Conservation (phyloP, 2,797 vertebrate species). For the Acanthurus tractus region DNA sequence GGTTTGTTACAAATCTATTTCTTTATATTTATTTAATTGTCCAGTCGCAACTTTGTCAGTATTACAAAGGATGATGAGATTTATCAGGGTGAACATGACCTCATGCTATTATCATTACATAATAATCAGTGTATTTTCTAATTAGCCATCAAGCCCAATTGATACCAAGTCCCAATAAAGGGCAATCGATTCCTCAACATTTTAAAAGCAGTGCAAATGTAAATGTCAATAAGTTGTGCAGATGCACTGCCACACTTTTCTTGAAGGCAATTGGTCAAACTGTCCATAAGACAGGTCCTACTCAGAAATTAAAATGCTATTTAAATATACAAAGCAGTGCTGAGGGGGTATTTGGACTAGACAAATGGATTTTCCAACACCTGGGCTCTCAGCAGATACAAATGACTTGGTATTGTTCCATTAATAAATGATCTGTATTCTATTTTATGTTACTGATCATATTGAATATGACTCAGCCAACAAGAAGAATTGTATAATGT, state of each 20-base stretch:
- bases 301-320: neutral
- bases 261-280: neutral
- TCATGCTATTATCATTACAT: slow-evolving; percentile 39
- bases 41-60: neutral
- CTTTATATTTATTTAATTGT: neutral
- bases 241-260: slow-evolving; percentile 18
- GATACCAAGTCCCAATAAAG: slow-evolving; percentile 36
- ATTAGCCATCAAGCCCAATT: slow-evolving; percentile 29
- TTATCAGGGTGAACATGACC: neutral
- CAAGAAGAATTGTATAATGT: neutral
- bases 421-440: neutral
- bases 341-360: neutral
- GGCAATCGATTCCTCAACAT: slow-evolving; percentile 37
- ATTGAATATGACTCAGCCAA: neutral
- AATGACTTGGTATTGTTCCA: neutral
- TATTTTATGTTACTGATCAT: neutral
- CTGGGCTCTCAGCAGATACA: neutral
- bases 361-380: neutral
- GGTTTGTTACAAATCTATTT: neutral
- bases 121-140: slow-evolving; percentile 28
- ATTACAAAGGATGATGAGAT: neutral
- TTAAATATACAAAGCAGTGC: neutral
- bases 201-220: slow-evolving; percentile 32
- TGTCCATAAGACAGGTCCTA: neutral
- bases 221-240: slow-evolving; percentile 23